Evolutionary conservation across 2,888 invertebrate species (phyloP), one percentile per base, ranked within the genome.

Genomic region (Imbricaverruca yamaguchii): DNA sequence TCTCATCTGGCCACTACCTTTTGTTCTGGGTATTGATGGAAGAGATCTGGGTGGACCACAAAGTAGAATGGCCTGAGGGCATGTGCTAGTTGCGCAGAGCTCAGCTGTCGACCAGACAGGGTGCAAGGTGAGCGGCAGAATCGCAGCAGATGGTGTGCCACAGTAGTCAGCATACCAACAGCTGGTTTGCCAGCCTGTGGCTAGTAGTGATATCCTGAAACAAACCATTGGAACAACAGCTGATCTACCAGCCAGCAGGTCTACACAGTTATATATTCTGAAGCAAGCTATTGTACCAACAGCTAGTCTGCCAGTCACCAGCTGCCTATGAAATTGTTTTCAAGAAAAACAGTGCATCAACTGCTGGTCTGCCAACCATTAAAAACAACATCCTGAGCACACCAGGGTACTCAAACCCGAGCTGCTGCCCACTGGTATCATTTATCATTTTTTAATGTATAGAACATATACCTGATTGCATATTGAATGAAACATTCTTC

Each of bases 41-140:
- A 97, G 79, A 97, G 90, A 89, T 97, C 97, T 18, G 97, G 97
- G 89, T 97, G 97, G 7, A 97, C 97, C 82, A 93, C 93, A 87
- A 97, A 97, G 88, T 96, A 97, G 88, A 97, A 97, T 10, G 97
- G 97, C 83, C 97, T 90, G 79, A 97, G 89, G 0, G 97, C 97
- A 55, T 96, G 93, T 0, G 96, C 93, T 39, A 96, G 91, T 89
- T 97, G 95, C 57, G 93, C 92, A 82, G 92, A 92, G 85, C 92
- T 94, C 85, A 93, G 88, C 84, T 82, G 85, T 81, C 85, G 86
- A 85, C 53, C n/a, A 18, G 56, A 59, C n/a, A 63, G 63, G 6
- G 63, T 9, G 9, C 63, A 63, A 7, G 21, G 63, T 7, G 9
- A 9, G 63, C 63, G 63, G n/a, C 63, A n/a, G 63, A 6, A 21